phyloP scores from a whole-genome alignment of 2,113 vertebrate genomes.

The Brachypteracias leptosomus region DNA sequence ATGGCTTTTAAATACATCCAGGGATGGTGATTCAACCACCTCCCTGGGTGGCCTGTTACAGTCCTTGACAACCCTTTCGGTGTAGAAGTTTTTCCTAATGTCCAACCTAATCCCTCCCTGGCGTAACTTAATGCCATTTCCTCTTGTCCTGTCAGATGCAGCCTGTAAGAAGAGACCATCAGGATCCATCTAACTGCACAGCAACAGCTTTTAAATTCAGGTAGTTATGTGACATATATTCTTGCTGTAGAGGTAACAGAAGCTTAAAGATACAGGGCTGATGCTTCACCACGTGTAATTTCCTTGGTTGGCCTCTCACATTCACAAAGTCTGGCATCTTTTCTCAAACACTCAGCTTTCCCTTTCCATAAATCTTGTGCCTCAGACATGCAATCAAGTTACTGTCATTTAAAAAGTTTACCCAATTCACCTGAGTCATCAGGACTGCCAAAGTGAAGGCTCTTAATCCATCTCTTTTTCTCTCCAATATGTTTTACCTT shows the following conservation, averaged over 20 bases:
- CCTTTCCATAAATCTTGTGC: neutral
- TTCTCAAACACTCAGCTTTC: neutral
- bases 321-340: neutral
- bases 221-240: neutral
- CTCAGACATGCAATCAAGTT: neutral
- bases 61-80: too few species aligned
- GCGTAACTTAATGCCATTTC: too few species aligned
- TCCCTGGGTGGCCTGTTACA: too few species aligned
- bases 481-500: neutral
- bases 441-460: neutral
- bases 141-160: too few species aligned
- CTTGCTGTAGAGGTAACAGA: neutral
- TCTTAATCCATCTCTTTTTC: neutral
- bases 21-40: too few species aligned
- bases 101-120: too few species aligned
- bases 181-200: neutral
- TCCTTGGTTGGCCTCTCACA: neutral
- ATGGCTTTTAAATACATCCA: too few species aligned
- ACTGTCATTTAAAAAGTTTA: neutral
- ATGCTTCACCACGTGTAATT: fast-evolving
- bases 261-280: neutral
- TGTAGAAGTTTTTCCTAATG: too few species aligned
- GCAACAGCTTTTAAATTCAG: neutral
- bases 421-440: neutral
- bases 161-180: too few species aligned